phyloP scores from a whole-genome alignment of 2,888 invertebrate species.

The Ligdia adustata region DNA sequence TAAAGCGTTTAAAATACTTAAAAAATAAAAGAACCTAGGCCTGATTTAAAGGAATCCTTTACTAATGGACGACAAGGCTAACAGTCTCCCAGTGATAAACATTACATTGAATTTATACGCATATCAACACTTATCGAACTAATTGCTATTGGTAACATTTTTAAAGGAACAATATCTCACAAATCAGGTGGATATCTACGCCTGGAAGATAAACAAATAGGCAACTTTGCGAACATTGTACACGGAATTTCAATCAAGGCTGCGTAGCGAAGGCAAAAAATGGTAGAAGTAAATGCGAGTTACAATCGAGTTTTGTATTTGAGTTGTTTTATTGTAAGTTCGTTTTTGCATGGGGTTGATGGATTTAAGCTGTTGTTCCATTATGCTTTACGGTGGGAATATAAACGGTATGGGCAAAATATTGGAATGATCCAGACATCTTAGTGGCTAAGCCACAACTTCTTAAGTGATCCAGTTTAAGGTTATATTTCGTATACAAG shows the following conservation, averaged over 20 bases:
- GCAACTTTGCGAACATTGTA: conserved; percentile 72
- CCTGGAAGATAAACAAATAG: conserved; percentile 73
- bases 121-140: conserved; percentile 72
- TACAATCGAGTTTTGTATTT: conserved; percentile 32
- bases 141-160: conserved; percentile 71
- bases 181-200: conserved; percentile 66
- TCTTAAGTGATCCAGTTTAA: no score
- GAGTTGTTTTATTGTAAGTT: not conserved
- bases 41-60: conserved; percentile 21
- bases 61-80: conserved; percentile 31
- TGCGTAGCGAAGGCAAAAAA: conserved; percentile 25
- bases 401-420: conserved; percentile 13
- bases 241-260: conserved; percentile 82
- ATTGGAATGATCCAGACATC: no score
- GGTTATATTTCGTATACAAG: no score
- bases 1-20: conserved; percentile 15
- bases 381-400: not conserved
- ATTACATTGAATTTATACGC: conserved; percentile 60
- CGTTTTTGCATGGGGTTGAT: not conserved
- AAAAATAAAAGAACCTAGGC: conserved; percentile 13
- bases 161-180: conserved; percentile 59
- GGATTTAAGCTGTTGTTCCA: conserved; percentile 7
- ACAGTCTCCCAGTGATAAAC: conserved; percentile 40
- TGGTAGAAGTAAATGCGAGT: conserved; percentile 27
- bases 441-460: no score